phyloP scores from a whole-genome alignment of 2,888 invertebrate species.

The Apamea anceps region DNA sequence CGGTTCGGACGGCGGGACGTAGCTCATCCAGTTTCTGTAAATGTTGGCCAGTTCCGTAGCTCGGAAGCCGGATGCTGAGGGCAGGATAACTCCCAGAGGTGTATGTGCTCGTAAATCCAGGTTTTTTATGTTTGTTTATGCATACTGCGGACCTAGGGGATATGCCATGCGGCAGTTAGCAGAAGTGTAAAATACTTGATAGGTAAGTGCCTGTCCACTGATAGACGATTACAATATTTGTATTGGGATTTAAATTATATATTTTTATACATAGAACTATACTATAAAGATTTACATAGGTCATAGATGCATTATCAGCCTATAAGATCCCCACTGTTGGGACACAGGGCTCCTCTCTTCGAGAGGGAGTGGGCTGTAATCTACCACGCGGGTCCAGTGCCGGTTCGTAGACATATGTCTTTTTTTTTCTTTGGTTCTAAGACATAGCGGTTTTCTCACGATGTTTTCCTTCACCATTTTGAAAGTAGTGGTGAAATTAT shows the following conservation, averaged over 20 bases:
- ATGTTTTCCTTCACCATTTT: no score
- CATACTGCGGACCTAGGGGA: constrained; percentile 65
- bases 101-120: constrained; percentile 73
- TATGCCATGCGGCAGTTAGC: constrained; percentile 48
- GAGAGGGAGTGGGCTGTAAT: not conserved
- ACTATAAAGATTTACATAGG: not conserved
- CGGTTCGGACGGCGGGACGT: constrained; percentile 38
- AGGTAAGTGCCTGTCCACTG: constrained; percentile 37
- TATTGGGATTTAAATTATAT: not conserved
- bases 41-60: constrained; percentile 59
- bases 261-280: not conserved
- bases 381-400: not conserved
- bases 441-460: no score
- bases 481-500: not conserved
- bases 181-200: constrained; percentile 52
- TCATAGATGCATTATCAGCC: not conserved
- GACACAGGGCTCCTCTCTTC: not conserved
- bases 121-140: constrained; percentile 73
- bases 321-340: not conserved
- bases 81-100: constrained; percentile 69
- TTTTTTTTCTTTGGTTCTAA: no score
- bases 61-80: constrained; percentile 53
- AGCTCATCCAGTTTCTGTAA: constrained; percentile 63
- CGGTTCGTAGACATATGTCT: no score
- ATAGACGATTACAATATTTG: constrained; percentile 30